These are phyloP conservation scores for Chelon auratus DNA, from an alignment of 2,797 vertebrate genomes.

Conservation along the genomic window DNA sequence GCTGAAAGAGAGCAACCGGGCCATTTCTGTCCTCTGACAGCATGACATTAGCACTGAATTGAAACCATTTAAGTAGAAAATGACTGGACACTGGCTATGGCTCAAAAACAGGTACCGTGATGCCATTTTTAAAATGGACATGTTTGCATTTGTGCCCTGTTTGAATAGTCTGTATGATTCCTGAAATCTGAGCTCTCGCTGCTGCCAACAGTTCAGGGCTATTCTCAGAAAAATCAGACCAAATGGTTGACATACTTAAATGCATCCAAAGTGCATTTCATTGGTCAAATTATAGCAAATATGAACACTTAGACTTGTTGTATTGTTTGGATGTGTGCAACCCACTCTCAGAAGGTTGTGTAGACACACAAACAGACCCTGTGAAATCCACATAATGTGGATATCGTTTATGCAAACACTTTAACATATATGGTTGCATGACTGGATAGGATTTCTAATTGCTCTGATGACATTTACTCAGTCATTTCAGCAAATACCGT, in stretches of 20 bases:
- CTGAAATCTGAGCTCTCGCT: conserved; percentile 58
- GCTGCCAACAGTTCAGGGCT: conserved; percentile 34
- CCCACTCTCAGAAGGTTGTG: background rate
- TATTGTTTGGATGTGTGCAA: conserved; percentile 29
- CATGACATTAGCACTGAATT: conserved; percentile 78
- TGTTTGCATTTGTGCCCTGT: conserved; percentile 54
- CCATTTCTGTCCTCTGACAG: conserved; percentile 77
- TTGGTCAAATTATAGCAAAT: conserved; percentile 32
- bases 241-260: conserved; percentile 44
- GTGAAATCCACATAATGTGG: conserved; percentile 10
- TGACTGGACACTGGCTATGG: conserved; percentile 64
- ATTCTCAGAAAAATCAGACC: conserved; percentile 47
- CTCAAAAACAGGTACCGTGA: conserved; percentile 67
- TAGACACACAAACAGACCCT: background rate
- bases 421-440: conserved; percentile 1
- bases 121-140: conserved; percentile 67
- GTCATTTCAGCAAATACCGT: background rate
- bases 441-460: conserved; percentile 3
- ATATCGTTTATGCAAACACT: background rate
- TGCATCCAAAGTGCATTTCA: conserved; percentile 34
- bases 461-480: background rate
- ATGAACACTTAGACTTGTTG: conserved; percentile 39
- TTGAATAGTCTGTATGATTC: conserved; percentile 49
- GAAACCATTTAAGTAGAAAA: conserved; percentile 85
- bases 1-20: conserved; percentile 66